Conservation (phyloP, 1,140 invertebrate genomes). For the Arion vulgaris region DNA sequence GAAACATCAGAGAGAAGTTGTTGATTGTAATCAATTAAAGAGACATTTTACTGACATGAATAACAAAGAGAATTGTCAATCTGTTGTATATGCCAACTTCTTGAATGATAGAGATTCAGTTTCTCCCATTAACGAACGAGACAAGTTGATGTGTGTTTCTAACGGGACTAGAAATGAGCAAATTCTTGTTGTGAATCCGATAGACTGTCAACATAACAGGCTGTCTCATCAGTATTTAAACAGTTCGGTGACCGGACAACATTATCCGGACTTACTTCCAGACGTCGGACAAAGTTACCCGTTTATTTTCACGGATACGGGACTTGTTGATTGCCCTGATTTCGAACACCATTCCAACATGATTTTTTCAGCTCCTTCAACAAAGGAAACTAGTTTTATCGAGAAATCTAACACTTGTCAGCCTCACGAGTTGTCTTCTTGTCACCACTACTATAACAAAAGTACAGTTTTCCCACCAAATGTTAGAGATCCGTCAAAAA, state of each 20-base stretch:
- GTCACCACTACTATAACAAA: slow-evolving; percentile 27
- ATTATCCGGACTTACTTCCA: slow-evolving; percentile 8
- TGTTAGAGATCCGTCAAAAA: neutral
- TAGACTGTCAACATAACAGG: neutral
- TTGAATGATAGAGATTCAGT: neutral
- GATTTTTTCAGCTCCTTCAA: slow-evolving; percentile 12
- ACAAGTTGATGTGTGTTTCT: neutral
- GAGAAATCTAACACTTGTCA: neutral
- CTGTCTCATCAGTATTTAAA: slow-evolving; percentile 31
- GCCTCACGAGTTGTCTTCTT: neutral
- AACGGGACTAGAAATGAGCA: neutral
- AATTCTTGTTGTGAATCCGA: slow-evolving; percentile 8
- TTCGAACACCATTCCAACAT: slow-evolving; percentile 4
- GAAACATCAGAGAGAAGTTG: neutral
- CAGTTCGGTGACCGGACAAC: slow-evolving; percentile 21
- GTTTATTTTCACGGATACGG: neutral
- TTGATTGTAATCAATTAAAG: too few species aligned
- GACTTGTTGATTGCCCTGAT: neutral
- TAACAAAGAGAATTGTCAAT: neutral
- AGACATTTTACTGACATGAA: slow-evolving; percentile 8
- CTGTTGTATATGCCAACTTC: slow-evolving; percentile 9
- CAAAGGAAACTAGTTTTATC: slow-evolving; percentile 6
- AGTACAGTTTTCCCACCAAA: neutral
- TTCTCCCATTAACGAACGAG: neutral
- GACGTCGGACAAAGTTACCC: neutral